Evolutionary conservation across 2,797 vertebrate genomes (phyloP), one percentile per base, ranked within the genome.

Genomic region (Coracias cyanogaster): DNA sequence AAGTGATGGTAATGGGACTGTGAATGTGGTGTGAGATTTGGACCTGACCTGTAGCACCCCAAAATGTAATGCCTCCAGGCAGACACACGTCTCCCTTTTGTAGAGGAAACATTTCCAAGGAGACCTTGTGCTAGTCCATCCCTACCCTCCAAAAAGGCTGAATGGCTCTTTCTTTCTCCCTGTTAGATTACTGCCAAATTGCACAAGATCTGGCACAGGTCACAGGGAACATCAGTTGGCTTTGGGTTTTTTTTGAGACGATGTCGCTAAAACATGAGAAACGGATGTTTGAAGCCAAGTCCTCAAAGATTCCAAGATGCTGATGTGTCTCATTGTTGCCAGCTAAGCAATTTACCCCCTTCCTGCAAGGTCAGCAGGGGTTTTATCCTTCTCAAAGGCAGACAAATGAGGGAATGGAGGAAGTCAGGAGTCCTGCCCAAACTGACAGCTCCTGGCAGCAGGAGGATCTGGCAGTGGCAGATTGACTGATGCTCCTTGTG

Each of bases 331-430:
- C 39, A 7, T 55, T 4, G 0, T n/a, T 90, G 81, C 66, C 89
- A 92, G 60, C 31, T 48, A 45, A 80, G 60, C 51, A 89, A 80
- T 85, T 89, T 87, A 73, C 82, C 70, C 49, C 62, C 70, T 90
- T 79, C 73, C 83, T 82, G 77, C 64, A 54, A 77, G 83, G 90
- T 66, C 85, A 84, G 93, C 6, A 3, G 55, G 73, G 55, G 48
- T 73, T 93, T 84, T 41, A 46, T 61, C 66, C 83, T 82, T 72
- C 90, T 89, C 85, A 92, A 90, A 96, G 89, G 55, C 54, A 51
- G 65, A 52, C 67, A 86, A 90, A 91, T 60, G 79, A 81, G 81
- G 39, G 64, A 52, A 51, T 1, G 12, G 28, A 55, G 33, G 26
- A 76, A 77, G 19, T 9, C 49, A 65, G 86, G 74, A 88, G 69